phyloP scores from a whole-genome alignment of 2,797 vertebrate genomes.

The Macropodus opercularis region DNA sequence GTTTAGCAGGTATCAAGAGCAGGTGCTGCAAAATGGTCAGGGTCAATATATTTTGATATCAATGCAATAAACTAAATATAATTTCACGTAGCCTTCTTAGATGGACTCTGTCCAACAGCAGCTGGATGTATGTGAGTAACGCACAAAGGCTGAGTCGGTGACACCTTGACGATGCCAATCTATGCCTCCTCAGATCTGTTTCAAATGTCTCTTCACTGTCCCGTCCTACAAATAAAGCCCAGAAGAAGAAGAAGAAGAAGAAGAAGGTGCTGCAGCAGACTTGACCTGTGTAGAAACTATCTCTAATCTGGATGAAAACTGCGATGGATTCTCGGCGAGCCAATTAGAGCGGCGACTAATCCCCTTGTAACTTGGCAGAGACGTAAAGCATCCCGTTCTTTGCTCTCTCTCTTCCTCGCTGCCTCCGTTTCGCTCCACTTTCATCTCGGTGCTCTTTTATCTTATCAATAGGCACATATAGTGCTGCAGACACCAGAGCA shows the following conservation, averaged over 20 bases:
- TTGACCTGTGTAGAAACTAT: slow-evolving; percentile 67
- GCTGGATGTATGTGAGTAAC: slow-evolving; percentile 20
- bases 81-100: slow-evolving; percentile 18
- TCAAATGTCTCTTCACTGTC: slow-evolving; percentile 42
- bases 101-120: slow-evolving; percentile 3
- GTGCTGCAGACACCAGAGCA: slow-evolving; percentile 49
- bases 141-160: slow-evolving; percentile 15
- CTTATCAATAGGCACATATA: slow-evolving; percentile 70
- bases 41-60: neutral
- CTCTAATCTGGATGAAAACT: slow-evolving; percentile 73
- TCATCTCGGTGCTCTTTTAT: slow-evolving; percentile 75
- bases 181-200: slow-evolving; percentile 49
- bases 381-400: slow-evolving; percentile 53
- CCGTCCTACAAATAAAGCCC: slow-evolving; percentile 43
- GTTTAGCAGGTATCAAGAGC: neutral
- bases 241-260: no score
- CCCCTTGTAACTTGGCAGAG: slow-evolving; percentile 69
- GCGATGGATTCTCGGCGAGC: slow-evolving; percentile 74
- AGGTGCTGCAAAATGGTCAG: neutral
- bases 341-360: slow-evolving; percentile 78
- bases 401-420: slow-evolving; percentile 46
- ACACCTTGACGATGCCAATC: slow-evolving; percentile 44
- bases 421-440: slow-evolving; percentile 62
- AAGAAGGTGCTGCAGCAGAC: slow-evolving; percentile 33
- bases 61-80: neutral